Base-by-base conservation (phyloP, 2,888 invertebrate genomes). In the Dioctria linearis region DNA sequence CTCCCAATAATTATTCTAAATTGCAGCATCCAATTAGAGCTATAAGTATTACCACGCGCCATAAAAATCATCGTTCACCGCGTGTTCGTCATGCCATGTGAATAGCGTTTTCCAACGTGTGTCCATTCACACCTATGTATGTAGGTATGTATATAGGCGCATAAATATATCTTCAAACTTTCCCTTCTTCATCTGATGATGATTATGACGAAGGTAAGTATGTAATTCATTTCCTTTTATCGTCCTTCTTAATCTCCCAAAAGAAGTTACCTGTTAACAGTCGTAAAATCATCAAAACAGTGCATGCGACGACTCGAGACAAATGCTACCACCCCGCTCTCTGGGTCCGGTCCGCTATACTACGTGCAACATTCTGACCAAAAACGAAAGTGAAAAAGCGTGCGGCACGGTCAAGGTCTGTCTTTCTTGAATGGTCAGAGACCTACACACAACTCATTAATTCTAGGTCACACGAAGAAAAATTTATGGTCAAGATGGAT, bases 401-500 rank as follows among this genome's bases (percentile, higher is more conserved):
- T 11, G 54, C n/a, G 54, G 11, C 54, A 54, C 11, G 54, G 54
- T 54, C 54, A 54, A 54, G 54, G 54, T 54, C 25, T 25, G 25
- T 11, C 8, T 54, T 54, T 11, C 4, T n/a, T 54, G 4, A n/a
- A 54, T 11, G 54, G 54, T 54, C 9, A 25, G 25, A 25, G 25
- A 25, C 25, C 25, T 25, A 25, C 25, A 25, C 25, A 11, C 54
- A 54, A 3, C 54, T 54, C 54, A 54, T 54, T 54, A 54, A 54
- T 54, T 54, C 54, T n/a, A 54, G 11, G 11, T 54, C 54, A 54
- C 54, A 54, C 8, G 5, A 46, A 5, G 8, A 8, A 6, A 11
- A 54, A 54, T 54, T 54, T 54, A 54, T 54, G 54, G n/a, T 54
- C 54, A 54, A n/a, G 54, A 54, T 54, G 9, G n/a, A n/a, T 54